These are phyloP conservation scores for Dicroscelio sp. DNA, from an alignment of 2,888 invertebrate genomes.

Conservation along the genomic window DNA sequence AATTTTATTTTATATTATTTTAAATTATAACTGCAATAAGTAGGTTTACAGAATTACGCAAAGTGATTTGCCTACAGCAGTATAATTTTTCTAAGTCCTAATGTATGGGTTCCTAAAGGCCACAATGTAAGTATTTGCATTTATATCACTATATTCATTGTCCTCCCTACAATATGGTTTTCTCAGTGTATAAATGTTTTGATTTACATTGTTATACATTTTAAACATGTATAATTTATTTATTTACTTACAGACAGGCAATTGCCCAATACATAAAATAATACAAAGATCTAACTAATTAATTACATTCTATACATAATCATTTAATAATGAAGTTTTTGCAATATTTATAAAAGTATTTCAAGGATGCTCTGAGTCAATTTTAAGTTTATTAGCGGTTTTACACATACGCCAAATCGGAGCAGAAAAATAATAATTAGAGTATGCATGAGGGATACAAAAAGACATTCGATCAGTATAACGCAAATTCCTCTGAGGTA, in stretches of 20 bases:
- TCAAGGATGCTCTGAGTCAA: neutral
- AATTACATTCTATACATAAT: neutral
- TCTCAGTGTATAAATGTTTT: too few relatives aligned
- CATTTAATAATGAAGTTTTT: neutral
- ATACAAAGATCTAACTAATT: neutral
- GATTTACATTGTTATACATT: neutral
- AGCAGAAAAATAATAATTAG: neutral
- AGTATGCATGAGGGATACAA: neutral
- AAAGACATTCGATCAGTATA: neutral
- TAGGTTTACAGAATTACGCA: too few relatives aligned
- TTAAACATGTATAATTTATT: neutral
- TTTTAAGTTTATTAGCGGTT: neutral
- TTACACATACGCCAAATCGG: conserved; percentile 13
- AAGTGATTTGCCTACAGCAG: too few relatives aligned
- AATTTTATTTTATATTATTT: too few relatives aligned
- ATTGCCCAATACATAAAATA: too few relatives aligned
- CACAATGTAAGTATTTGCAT: too few relatives aligned
- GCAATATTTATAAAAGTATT: neutral
- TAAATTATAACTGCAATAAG: too few relatives aligned
- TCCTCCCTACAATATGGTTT: too few relatives aligned
- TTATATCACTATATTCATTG: too few relatives aligned
- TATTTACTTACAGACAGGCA: too few relatives aligned
- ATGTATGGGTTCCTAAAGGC: too few relatives aligned
- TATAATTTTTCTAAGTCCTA: too few relatives aligned
- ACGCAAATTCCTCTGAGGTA: neutral